A percentile compares a stretch with the other conserved stretches of the same genome.
phyloP scores from a whole-genome alignment of 2,888 invertebrate genomes.

The Himalopsyche japonica region DNA sequence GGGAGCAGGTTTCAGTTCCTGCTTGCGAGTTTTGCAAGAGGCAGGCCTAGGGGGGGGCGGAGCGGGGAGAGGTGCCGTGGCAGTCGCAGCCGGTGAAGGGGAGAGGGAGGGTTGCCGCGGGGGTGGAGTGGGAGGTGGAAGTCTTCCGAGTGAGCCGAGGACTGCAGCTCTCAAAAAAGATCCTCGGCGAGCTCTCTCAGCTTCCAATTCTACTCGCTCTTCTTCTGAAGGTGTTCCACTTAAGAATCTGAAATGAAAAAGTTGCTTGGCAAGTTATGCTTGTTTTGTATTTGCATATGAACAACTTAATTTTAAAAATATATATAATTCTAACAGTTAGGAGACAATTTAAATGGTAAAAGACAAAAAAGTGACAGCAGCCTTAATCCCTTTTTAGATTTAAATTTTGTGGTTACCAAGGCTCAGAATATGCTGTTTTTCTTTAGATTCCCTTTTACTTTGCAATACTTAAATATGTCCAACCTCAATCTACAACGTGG shows the following conservation, averaged over 20 bases:
- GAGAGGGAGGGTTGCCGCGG: conserved; percentile 34
- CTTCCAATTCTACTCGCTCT: conserved; percentile 43
- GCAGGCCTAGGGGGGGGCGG: conserved; percentile 44
- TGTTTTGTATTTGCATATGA: no score
- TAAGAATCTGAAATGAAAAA: conserved; percentile 26
- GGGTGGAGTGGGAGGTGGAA: conserved; percentile 44
- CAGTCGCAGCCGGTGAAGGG: conserved; percentile 43
- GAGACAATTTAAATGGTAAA: no score
- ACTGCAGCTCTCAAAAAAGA: conserved; percentile 55
- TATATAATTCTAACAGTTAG: no score
- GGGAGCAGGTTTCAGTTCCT: conserved; percentile 44
- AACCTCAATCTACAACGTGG: no score
- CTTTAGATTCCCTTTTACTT: no score
- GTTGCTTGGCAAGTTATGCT: no score
- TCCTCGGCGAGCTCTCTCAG: conserved; percentile 50
- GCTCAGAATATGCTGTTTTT: no score
- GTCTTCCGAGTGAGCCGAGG: conserved; percentile 55
- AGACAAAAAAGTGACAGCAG: no score
- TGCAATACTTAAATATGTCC: no score
- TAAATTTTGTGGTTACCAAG: no score
- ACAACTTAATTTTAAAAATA: no score
- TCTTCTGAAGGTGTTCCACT: conserved; percentile 26
- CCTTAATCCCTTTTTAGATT: no score
- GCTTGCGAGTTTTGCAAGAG: conserved; percentile 18
- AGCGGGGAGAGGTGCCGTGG: conserved; percentile 40